Percentiles rank a stretch among this genome's conserved stretches.
Evolutionary conservation across 2,113 vertebrate genomes (phyloP).

Genomic region (Cettia cetti): DNA sequence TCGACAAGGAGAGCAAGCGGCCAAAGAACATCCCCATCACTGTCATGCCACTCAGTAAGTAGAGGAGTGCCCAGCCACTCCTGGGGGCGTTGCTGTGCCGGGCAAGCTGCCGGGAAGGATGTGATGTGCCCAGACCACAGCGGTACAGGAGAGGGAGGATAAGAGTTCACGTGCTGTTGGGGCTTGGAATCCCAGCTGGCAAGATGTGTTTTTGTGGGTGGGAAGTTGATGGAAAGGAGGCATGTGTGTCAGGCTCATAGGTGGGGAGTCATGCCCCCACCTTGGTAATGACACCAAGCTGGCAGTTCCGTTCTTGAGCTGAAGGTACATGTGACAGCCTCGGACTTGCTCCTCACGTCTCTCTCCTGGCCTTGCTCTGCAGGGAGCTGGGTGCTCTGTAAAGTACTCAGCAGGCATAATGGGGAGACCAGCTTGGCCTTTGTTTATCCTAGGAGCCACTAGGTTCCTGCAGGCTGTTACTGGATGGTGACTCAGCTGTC

Average conservation of each 20-base stretch:
- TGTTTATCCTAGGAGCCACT: neutral
- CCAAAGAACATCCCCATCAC: slow-evolving; percentile 94
- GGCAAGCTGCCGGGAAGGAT: neutral
- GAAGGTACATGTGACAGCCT: neutral
- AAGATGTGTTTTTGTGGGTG: neutral
- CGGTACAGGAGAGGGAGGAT: neutral
- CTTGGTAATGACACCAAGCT: neutral
- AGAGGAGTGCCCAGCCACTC: neutral
- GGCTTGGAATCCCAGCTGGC: neutral
- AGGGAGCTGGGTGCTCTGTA: neutral
- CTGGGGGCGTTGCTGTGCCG: neutral
- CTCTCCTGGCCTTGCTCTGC: neutral
- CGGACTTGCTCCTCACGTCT: neutral
- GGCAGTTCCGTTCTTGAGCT: neutral
- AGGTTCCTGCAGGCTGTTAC: neutral
- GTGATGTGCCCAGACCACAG: accelerated
- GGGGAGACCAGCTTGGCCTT: neutral
- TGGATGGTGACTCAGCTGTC: neutral
- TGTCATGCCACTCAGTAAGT: slow-evolving; percentile 91
- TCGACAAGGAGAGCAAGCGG: slow-evolving; percentile 92
- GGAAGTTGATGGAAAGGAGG: neutral
- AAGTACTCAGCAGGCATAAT: neutral
- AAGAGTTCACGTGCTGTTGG: neutral
- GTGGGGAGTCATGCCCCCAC: neutral
- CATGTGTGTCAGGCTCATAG: neutral